These are phyloP conservation scores for Martes martes DNA, from an alignment of 2,113 vertebrate species.

Conservation along the genomic window DNA sequence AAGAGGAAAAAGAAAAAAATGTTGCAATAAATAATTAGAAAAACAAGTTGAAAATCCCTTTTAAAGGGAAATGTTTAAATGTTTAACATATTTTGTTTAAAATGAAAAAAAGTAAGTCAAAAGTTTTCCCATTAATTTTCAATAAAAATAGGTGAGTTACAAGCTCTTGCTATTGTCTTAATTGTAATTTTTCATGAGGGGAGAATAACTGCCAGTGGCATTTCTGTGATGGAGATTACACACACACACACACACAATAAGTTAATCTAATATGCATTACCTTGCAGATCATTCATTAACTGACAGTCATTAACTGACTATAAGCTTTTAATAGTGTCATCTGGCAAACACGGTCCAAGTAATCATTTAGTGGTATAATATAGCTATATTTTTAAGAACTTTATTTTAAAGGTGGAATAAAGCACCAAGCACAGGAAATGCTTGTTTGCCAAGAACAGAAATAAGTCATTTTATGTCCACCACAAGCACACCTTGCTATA, in stretches of 20 bases:
- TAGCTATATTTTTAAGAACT: conserved; percentile 46
- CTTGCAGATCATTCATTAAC: neutral
- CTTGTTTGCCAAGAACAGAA: conserved; percentile 56
- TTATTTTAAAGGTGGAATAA: conserved; percentile 36
- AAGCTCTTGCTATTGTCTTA: neutral
- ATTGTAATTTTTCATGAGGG: neutral
- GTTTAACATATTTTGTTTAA: neutral
- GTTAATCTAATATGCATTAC: neutral
- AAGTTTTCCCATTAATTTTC: neutral
- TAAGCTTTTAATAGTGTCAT: conserved; percentile 21
- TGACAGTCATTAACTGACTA: conserved; percentile 9
- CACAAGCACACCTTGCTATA: neutral
- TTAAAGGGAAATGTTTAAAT: neutral
- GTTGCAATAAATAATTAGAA: neutral
- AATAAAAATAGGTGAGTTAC: neutral
- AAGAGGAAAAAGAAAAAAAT: neutral
- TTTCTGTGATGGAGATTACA: neutral
- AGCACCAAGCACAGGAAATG: neutral
- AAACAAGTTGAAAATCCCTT: neutral
- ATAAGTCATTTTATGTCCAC: conserved; percentile 50
- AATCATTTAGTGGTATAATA: neutral
- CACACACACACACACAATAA: neutral
- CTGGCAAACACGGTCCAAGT: neutral
- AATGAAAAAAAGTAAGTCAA: neutral
- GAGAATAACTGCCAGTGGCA: neutral